Evolutionary conservation across 2,888 invertebrate species (phyloP).

Genomic region (Drosophila ustulata): DNA sequence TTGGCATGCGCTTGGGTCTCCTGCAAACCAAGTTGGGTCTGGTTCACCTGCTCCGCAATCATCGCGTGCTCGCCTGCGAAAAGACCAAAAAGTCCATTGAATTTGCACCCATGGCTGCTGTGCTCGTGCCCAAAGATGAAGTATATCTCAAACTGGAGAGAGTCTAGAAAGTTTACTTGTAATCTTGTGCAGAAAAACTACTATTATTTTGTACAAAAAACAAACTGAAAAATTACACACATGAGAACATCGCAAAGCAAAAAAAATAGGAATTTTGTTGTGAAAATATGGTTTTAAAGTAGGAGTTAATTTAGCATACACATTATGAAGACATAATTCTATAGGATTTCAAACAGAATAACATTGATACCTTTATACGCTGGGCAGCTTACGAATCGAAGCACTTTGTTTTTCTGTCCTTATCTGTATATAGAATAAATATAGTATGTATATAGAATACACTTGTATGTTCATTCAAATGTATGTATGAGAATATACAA

Average conservation of each 20-base stretch:
- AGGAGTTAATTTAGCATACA: too few species aligned
- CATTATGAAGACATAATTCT: too few species aligned
- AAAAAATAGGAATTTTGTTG: too few species aligned
- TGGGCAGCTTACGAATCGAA: too few species aligned
- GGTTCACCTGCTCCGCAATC: slow-evolving; percentile 68
- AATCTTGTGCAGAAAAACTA: background rate
- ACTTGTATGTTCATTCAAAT: too few species aligned
- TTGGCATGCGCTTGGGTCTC: slow-evolving; percentile 79
- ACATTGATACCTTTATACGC: too few species aligned
- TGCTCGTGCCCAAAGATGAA: slow-evolving; percentile 46
- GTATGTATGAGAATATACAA: too few species aligned
- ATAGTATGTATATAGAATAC: too few species aligned
- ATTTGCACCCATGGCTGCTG: slow-evolving; percentile 32
- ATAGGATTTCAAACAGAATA: too few species aligned
- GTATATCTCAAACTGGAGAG: slow-evolving; percentile 40
- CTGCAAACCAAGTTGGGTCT: slow-evolving; percentile 75
- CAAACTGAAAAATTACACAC: background rate
- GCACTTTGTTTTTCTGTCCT: too few species aligned
- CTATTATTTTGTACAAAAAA: slow-evolving; percentile 8
- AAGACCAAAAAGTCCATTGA: slow-evolving; percentile 54
- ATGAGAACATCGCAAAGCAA: background rate
- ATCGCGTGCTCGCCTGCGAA: slow-evolving; percentile 59
- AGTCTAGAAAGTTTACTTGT: background rate
- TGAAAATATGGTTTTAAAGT: too few species aligned
- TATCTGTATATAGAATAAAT: too few species aligned